phyloP scores from a whole-genome alignment of 2,888 invertebrate genomes.

The Athalia circularis region DNA sequence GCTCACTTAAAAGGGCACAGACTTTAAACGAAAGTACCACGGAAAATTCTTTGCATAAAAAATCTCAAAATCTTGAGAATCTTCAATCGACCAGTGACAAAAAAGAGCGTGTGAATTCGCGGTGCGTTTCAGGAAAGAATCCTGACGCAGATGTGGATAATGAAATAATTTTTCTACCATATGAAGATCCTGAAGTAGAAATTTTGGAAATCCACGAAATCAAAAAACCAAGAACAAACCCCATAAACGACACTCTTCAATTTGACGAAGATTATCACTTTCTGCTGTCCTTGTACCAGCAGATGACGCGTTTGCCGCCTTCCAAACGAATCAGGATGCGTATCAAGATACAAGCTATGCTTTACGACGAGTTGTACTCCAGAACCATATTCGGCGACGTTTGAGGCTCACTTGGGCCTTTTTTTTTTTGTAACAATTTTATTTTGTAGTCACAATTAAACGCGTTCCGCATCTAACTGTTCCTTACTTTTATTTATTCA shows the following conservation, averaged over 20 bases:
- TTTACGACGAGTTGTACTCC: slow-evolving; percentile 50
- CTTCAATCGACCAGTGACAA: not conserved
- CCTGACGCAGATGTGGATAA: not conserved
- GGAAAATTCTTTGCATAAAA: not conserved
- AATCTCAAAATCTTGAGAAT: not conserved
- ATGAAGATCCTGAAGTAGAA: slow-evolving; percentile 25
- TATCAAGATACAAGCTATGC: slow-evolving; percentile 51
- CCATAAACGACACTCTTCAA: not conserved
- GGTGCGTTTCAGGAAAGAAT: not conserved
- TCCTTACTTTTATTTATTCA: not conserved
- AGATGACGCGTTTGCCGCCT: slow-evolving; percentile 49
- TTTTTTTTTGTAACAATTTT: slow-evolving; percentile 21
- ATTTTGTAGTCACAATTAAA: slow-evolving; percentile 9
- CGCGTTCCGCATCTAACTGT: too few relatives aligned
- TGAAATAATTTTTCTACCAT: slow-evolving; percentile 1
- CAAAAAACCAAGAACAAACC: not conserved
- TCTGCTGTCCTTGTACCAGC: slow-evolving; percentile 51
- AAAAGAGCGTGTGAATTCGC: not conserved
- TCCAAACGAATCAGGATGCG: slow-evolving; percentile 52
- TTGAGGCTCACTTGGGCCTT: not conserved
- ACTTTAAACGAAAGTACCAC: not conserved
- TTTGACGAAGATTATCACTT: slow-evolving; percentile 53
- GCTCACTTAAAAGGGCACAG: not conserved
- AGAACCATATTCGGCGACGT: not conserved
- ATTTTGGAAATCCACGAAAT: slow-evolving; percentile 16